Percentiles rank a stretch among this genome's conserved stretches.
phyloP scores from a whole-genome alignment of 92 coral and sea anemone species.

The Muricea muricata region DNA sequence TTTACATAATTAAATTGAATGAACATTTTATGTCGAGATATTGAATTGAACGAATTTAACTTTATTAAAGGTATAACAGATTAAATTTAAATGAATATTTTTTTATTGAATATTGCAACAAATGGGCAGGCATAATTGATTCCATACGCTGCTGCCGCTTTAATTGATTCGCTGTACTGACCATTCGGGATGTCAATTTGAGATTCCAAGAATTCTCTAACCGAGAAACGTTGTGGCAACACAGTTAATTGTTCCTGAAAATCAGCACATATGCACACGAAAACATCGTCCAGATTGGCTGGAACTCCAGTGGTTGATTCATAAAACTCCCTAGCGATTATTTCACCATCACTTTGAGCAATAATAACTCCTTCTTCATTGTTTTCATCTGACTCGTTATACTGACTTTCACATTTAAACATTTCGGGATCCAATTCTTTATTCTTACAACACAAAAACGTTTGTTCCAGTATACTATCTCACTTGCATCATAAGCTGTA shows the following conservation, averaged over 20 bases:
- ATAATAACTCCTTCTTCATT: background rate
- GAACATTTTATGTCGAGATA: too few relatives aligned
- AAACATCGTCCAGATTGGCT: background rate
- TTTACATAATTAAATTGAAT: too few relatives aligned
- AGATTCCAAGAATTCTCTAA: background rate
- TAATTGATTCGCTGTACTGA: background rate
- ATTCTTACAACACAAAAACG: conserved; percentile 31
- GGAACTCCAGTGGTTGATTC: too few relatives aligned
- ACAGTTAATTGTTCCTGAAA: background rate
- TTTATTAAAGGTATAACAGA: too few relatives aligned
- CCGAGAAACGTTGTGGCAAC: background rate
- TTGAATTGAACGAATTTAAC: too few relatives aligned
- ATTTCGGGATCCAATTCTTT: too few relatives aligned
- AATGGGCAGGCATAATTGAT: too few relatives aligned
- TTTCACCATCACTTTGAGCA: background rate
- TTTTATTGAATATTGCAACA: too few relatives aligned
- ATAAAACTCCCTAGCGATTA: background rate
- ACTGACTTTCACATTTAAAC: conserved; percentile 11
- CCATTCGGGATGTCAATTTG: background rate
- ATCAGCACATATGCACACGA: background rate
- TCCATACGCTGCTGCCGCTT: background rate
- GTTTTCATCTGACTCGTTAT: background rate
- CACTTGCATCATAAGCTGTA: background rate
- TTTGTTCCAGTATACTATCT: background rate
- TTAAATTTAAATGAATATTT: too few relatives aligned